Evolutionary conservation across 2,888 invertebrate species (phyloP).

Genomic region (Drosophila quinaria): DNA sequence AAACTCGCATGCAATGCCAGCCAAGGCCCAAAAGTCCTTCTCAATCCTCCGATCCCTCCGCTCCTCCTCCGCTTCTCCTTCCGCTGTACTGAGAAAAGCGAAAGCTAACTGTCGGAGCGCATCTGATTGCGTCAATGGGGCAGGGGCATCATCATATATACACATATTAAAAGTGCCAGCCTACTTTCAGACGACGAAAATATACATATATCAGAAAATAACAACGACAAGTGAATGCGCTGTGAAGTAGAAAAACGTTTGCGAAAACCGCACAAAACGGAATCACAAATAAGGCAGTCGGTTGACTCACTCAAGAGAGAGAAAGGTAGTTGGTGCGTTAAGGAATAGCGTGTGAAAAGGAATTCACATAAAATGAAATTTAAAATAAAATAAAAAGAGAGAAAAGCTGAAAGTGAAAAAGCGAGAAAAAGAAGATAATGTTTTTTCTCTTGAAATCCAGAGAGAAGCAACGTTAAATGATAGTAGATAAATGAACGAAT

Average conservation of each 20-base stretch:
- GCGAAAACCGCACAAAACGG: slow-evolving; percentile 10
- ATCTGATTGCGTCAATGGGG: slow-evolving; percentile 44
- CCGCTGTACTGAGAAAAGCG: slow-evolving; percentile 29
- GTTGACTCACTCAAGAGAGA: neutral
- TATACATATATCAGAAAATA: neutral
- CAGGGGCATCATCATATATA: slow-evolving; percentile 9
- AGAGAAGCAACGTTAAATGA: too few relatives aligned
- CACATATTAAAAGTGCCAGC: slow-evolving; percentile 61
- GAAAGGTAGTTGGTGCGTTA: neutral
- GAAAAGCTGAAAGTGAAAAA: neutral
- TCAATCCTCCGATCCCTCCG: neutral
- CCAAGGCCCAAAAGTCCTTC: slow-evolving; percentile 6
- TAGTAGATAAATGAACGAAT: too few relatives aligned
- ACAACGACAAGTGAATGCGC: slow-evolving; percentile 22
- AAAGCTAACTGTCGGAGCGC: slow-evolving; percentile 51
- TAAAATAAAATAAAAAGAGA: too few relatives aligned
- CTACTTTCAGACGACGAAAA: slow-evolving; percentile 38
- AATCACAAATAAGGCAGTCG: neutral
- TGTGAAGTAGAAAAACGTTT: slow-evolving; percentile 21
- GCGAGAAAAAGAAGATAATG: neutral
- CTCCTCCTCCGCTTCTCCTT: neutral
- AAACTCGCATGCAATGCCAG: slow-evolving; percentile 54
- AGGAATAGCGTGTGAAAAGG: neutral
- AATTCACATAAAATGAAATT: neutral
- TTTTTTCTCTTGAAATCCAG: too few relatives aligned